Conservation (phyloP, 2,888 invertebrate genomes). For the Mamestra brassicae region DNA sequence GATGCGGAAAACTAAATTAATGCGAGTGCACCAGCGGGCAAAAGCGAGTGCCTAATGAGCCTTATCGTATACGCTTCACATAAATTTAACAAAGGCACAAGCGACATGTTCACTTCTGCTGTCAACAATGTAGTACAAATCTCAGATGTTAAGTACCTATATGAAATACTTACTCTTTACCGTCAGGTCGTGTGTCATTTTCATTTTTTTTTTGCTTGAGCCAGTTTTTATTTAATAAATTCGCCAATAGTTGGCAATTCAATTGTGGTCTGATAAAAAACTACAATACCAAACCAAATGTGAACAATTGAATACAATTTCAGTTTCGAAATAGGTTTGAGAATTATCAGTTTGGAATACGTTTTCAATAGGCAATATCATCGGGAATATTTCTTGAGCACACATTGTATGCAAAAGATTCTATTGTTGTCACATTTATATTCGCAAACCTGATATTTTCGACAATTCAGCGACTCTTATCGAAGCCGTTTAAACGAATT, state of each 20-base stretch:
- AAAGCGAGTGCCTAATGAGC: too few species aligned
- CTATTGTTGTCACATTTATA: conserved; percentile 46
- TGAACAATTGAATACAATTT: conserved; percentile 14
- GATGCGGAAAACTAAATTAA: too few species aligned
- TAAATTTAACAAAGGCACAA: too few species aligned
- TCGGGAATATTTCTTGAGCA: conserved; percentile 28
- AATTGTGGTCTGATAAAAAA: neutral
- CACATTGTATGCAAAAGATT: conserved; percentile 40
- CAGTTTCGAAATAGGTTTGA: conserved; percentile 22
- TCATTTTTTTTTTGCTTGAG: too few species aligned
- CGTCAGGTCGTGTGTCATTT: too few species aligned
- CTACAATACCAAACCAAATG: neutral
- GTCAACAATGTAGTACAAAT: too few species aligned
- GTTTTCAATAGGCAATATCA: conserved; percentile 38
- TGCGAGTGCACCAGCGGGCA: too few species aligned
- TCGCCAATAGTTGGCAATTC: neutral
- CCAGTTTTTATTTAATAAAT: too few species aligned
- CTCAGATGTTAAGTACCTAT: too few species aligned
- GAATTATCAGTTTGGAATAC: conserved; percentile 28
- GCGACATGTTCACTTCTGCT: too few species aligned
- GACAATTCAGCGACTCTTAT: conserved; percentile 40
- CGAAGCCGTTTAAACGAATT: conserved; percentile 40
- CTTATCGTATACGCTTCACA: too few species aligned
- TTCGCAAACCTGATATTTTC: conserved; percentile 46
- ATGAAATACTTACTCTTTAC: too few species aligned